These are phyloP conservation scores for Scaptomyza cyrtandrae DNA, from an alignment of 2,888 invertebrate species.

Conservation along the genomic window DNA sequence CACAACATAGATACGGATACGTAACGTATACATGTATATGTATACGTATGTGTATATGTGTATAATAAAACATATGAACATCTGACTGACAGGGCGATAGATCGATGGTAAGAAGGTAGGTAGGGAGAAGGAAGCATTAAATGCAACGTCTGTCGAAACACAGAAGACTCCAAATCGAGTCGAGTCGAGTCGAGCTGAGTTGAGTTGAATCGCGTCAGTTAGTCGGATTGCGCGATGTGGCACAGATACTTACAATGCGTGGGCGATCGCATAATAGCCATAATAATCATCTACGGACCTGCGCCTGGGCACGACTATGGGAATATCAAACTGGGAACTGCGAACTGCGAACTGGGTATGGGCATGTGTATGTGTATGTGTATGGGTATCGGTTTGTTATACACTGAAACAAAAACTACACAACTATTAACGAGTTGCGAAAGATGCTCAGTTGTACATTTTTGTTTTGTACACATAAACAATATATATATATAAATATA, in stretches of 20 bases:
- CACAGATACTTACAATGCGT: slow-evolving; percentile 50
- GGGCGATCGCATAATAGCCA: slow-evolving; percentile 58
- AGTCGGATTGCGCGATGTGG: slow-evolving; percentile 42
- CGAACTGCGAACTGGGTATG: slow-evolving; percentile 11
- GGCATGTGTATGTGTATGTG: not conserved
- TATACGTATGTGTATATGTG: too few species aligned
- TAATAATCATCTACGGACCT: slow-evolving; percentile 56
- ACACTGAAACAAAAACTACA: slow-evolving; percentile 3
- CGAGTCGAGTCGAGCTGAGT: not conserved
- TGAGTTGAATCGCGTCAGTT: slow-evolving; percentile 1
- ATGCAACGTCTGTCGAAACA: slow-evolving; percentile 2
- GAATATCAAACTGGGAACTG: slow-evolving; percentile 22
- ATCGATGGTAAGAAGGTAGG: too few species aligned
- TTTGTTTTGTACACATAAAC: too few species aligned
- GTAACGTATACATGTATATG: too few species aligned
- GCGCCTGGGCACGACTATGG: slow-evolving; percentile 31
- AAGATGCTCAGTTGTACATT: too few species aligned
- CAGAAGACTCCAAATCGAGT: not conserved
- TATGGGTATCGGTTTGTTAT: slow-evolving; percentile 1
- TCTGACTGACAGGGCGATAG: not conserved
- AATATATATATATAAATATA: too few species aligned
- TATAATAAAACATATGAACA: not conserved
- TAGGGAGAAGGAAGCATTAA: not conserved
- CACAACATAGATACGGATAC: not conserved
- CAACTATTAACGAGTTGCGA: too few species aligned